Conservation (phyloP, 1,140 invertebrate species). For the Chrysoperla carnea region DNA sequence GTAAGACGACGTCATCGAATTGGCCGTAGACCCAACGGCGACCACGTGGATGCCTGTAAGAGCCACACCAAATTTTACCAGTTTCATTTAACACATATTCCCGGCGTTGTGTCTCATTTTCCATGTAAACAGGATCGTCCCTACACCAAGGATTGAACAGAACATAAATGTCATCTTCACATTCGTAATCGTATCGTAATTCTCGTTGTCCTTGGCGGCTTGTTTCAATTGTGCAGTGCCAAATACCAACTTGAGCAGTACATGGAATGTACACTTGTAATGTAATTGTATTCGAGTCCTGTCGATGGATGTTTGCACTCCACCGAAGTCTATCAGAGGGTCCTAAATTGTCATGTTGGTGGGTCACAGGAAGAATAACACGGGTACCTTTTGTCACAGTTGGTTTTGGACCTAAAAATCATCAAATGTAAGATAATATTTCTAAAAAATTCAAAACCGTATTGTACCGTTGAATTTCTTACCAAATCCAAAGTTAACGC, state of each 20-base stretch:
- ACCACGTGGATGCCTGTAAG: constrained; percentile 40
- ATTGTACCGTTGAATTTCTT: constrained; percentile 9
- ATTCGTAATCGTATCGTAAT: constrained; percentile 29
- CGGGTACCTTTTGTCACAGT: constrained; percentile 42
- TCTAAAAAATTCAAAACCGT: background rate
- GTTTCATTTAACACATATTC: constrained; percentile 59
- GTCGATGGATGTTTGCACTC: constrained; percentile 36
- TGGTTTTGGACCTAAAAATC: constrained; percentile 36
- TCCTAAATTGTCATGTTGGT: constrained; percentile 20
- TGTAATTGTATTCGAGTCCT: constrained; percentile 36
- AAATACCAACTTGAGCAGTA: constrained; percentile 43
- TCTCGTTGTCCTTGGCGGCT: constrained; percentile 29
- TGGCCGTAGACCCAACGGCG: constrained; percentile 61
- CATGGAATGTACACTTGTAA: constrained; percentile 41
- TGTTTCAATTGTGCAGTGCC: constrained; percentile 44
- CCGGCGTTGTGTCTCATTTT: constrained; percentile 35
- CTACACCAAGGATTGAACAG: constrained; percentile 71
- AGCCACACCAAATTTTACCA: constrained; percentile 61
- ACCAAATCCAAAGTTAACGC: constrained; percentile 30
- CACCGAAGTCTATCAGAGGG: constrained; percentile 35
- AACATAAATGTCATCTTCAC: constrained; percentile 44
- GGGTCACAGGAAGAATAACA: constrained; percentile 34
- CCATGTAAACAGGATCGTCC: constrained; percentile 49
- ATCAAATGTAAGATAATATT: background rate
- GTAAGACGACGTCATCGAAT: constrained; percentile 47